A percentile compares a stretch with the other conserved stretches of the same genome.
Conservation (phyloP, 2,888 invertebrate genomes). For the Trissolcus brochymenae region DNA sequence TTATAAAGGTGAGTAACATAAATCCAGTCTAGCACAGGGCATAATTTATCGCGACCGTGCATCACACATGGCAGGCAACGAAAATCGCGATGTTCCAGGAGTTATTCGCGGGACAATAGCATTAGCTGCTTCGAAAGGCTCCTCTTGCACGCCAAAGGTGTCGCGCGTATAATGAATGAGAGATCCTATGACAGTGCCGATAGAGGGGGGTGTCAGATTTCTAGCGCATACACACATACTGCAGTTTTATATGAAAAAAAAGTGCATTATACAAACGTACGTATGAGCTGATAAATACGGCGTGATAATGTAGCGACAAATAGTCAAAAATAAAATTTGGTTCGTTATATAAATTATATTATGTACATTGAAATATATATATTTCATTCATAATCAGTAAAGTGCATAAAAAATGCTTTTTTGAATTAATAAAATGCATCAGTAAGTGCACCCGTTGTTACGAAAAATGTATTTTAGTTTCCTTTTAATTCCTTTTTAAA, state of each 20-base stretch:
- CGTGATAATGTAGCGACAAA: too few relatives aligned
- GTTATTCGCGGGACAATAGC: slow-evolving; percentile 59
- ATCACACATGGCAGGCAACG: slow-evolving; percentile 49
- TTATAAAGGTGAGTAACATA: slow-evolving; percentile 13
- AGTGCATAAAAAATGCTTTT: too few relatives aligned
- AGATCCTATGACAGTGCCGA: slow-evolving; percentile 65
- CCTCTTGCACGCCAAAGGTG: slow-evolving; percentile 62
- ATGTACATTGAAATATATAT: too few relatives aligned
- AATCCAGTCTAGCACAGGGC: slow-evolving; percentile 27
- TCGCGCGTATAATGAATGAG: slow-evolving; percentile 66
- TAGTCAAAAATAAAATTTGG: too few relatives aligned
- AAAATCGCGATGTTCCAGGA: slow-evolving; percentile 59
- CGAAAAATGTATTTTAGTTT: too few relatives aligned
- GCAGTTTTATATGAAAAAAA: slow-evolving; percentile 30
- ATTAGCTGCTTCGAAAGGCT: slow-evolving; percentile 56
- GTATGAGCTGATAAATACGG: slow-evolving; percentile 11
- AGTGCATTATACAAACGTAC: slow-evolving; percentile 20
- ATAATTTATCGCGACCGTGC: slow-evolving; percentile 53
- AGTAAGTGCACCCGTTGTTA: too few relatives aligned
- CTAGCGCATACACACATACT: slow-evolving; percentile 58
- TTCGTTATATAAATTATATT: too few relatives aligned
- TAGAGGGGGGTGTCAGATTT: slow-evolving; percentile 63
- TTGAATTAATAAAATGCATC: too few relatives aligned
- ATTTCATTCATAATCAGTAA: too few relatives aligned
- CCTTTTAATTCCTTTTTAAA: too few relatives aligned